Base-by-base conservation (phyloP, 1,140 invertebrate genomes). In the Trachymyrmex cornetzi region DNA sequence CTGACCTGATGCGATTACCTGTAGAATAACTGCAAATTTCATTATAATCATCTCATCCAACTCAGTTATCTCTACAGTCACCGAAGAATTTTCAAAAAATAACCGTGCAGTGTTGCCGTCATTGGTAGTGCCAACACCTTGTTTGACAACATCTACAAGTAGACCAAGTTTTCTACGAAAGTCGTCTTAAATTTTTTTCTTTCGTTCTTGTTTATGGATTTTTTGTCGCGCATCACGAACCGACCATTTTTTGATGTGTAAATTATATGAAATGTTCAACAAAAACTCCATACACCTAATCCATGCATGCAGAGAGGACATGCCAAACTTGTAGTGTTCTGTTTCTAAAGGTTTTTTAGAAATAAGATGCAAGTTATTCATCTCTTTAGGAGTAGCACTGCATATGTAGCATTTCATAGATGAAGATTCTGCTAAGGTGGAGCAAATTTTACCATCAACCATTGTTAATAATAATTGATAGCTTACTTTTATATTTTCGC, bases 61-160 rank as follows among this genome's bases (percentile, higher is more conserved):
- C 24, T 27, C 63, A 19, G 50, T 61, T 61, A 77, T 61, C 27
- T 77, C 61, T 1, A 30, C 34, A 61, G 30, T 77, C 3, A 48
- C 4, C 6, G 30, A 19, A 48, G 75, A n/a, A 79, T 79, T 64
- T 11, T 27, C 38, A 6, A 79, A 79, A 50, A 79, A 79, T 34
- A 9, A 34, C 11, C 44, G 16, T 6, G 75, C 75, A 19, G 44
- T 79, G 55, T 79, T 66, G 5, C 77, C 44, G 12, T 79, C 77
- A 3, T 79, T 79, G 1, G n/a, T 79, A 9, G 38, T 79, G 0
- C 44, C 61, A 50, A 64, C 27, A 19, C 77, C 61, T 30, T 44
- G 77, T 53, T 79, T 79, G 9, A 64, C 53, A 16, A 55, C 53
- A 55, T 50, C 61, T 24, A 79, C 2, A 7, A 79, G 16, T 44